Evolutionary conservation across 1,140 invertebrate species (phyloP).

Genomic region (Mya arenaria): DNA sequence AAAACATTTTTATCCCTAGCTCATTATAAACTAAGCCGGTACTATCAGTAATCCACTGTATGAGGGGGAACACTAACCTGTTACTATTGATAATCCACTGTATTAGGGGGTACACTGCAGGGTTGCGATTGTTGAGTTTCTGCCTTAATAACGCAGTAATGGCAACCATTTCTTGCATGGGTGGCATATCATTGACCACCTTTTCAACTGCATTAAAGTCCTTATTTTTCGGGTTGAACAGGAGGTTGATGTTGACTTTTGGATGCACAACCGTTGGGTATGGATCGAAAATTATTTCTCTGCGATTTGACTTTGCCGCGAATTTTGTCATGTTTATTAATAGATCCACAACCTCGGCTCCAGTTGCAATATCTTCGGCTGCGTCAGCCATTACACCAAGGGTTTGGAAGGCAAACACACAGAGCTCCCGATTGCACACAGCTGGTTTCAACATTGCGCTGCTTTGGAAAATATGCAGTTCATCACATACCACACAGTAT

Average conservation of each 20-base stretch:
- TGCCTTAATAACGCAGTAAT: constrained; percentile 20
- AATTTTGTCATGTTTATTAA: constrained; percentile 75
- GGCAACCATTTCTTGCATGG: constrained; percentile 61
- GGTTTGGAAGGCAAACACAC: constrained; percentile 78
- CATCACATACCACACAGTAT: constrained; percentile 79
- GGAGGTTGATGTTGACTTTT: constrained; percentile 60
- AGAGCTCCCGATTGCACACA: constrained; percentile 75
- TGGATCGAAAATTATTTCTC: constrained; percentile 72
- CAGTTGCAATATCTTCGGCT: constrained; percentile 73
- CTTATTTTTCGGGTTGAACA: constrained; percentile 68
- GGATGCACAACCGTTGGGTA: constrained; percentile 78
- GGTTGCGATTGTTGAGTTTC: not conserved
- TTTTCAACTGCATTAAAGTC: constrained; percentile 12
- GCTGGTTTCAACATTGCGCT: constrained; percentile 78
- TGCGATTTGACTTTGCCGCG: constrained; percentile 67
- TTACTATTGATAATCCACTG: constrained; percentile 78
- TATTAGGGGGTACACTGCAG: constrained; percentile 69
- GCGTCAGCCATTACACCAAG: constrained; percentile 77
- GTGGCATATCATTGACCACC: constrained; percentile 58
- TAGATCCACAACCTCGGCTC: constrained; percentile 77
- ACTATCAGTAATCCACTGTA: no score
- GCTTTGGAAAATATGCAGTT: constrained; percentile 76
- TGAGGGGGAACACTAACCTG: constrained; percentile 19
- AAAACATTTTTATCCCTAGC: no score
- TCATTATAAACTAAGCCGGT: no score